Conservation (phyloP, 2,888 invertebrate genomes). For the Pseudococcus longispinus region DNA sequence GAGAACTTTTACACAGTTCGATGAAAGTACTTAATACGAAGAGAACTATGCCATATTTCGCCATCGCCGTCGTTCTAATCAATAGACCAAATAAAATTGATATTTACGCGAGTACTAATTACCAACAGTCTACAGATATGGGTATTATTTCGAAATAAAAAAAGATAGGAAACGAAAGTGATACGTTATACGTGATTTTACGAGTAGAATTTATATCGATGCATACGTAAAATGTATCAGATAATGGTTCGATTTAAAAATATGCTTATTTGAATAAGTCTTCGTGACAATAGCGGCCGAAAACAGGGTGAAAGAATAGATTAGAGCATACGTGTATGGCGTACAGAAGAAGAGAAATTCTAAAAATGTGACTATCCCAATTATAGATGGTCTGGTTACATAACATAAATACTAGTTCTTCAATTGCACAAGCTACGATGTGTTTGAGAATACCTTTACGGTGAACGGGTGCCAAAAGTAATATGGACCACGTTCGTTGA, state of each 20-base stretch:
- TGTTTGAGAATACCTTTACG: neutral
- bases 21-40: neutral
- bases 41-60: neutral
- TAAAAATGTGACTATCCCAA: slow-evolving; percentile 19
- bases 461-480: neutral
- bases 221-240: neutral
- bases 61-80: no score
- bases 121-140: neutral
- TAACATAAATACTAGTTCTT: slow-evolving; percentile 14
- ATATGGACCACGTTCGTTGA: neutral
- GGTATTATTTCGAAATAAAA: neutral
- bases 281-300: neutral
- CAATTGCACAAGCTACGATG: neutral
- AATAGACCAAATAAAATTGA: no score
- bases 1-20: neutral
- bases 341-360: neutral
- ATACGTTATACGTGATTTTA: neutral
- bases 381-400: slow-evolving; percentile 2
- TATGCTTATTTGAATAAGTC: neutral
- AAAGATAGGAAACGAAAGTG: neutral
- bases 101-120: neutral
- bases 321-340: neutral
- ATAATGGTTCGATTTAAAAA: neutral
- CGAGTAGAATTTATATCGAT: neutral
- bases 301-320: neutral